Base-by-base conservation (phyloP, 2,797 vertebrate species). In the Pterois miles region DNA sequence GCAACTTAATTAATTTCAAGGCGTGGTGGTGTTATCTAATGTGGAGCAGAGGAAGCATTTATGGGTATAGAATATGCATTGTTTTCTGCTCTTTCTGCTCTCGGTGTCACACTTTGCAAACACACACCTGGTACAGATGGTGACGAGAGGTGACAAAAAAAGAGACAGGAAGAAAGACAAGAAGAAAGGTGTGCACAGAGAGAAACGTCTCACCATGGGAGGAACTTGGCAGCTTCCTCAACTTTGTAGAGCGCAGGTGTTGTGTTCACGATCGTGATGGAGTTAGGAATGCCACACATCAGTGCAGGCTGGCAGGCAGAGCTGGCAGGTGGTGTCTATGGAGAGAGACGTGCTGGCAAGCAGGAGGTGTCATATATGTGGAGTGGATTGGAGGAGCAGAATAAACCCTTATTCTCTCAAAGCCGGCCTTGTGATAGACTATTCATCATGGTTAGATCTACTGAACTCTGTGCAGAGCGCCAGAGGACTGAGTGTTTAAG, bases 201-300 rank as follows among this genome's bases (percentile, higher is more conserved):
- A 65, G 48, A 72, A 16, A 43, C 1, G 7, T 65, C 31, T 81
- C 78, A 50, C 59, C 70, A 50, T 43, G 64, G 80, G 77, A 80
- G 50, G 34, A 86, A 64, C 60, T 60, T 88, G 83, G 88, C 88
- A 88, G 81, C 74, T 75, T 78, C 62, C 56, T 36, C 46, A 71
- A 58, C 71, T 85, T 79, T 85, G 72, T 73, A 83, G 86, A 84
- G 84, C 13, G 64, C 87, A 92, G 87, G 84, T 91, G 87, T 82
- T 80, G 83, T 75, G 73, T 58, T 86, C 71, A 62, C 60, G 62
- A 84, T 82, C 56, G 58, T 80, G 83, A 91, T 90, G 23, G 73
- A 87, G 86, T 83, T 83, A 74, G 75, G 74, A 71, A 82, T 66
- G 78, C 67, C 80, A 78, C 81, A 87, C 83, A 82, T 86, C 88